Percentiles rank a stretch among this genome's conserved stretches.
These are phyloP conservation scores for Pedionomus torquatus DNA, from an alignment of 2,113 vertebrate species.

Conservation along the genomic window DNA sequence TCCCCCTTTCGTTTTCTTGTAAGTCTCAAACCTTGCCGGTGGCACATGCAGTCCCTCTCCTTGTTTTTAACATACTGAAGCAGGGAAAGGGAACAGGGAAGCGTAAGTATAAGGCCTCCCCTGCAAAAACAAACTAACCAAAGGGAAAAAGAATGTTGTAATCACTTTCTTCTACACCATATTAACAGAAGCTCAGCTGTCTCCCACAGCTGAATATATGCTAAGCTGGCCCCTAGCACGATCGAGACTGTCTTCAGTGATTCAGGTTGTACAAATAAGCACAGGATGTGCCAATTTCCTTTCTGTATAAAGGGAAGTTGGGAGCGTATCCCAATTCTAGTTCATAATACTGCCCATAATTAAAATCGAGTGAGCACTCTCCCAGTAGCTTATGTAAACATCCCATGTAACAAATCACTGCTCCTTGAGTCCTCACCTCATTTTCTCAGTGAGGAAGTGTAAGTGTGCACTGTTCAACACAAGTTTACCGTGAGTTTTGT, in stretches of 20 bases:
- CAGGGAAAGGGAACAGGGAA: not conserved
- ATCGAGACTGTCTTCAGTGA: not conserved
- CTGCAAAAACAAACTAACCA: no score
- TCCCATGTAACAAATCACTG: not conserved
- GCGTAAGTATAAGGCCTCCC: not conserved
- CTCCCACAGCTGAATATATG: not conserved
- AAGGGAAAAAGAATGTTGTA: not conserved
- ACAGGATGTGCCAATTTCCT: not conserved
- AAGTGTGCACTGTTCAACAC: not conserved
- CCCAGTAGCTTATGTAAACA: not conserved
- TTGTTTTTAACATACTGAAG: not conserved
- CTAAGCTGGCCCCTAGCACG: not conserved
- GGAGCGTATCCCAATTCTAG: not conserved
- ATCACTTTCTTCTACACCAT: not conserved
- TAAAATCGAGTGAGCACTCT: not conserved
- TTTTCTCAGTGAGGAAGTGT: not conserved
- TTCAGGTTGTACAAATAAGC: not conserved
- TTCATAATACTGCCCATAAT: not conserved
- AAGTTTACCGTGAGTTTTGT: not conserved
- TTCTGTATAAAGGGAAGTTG: not conserved
- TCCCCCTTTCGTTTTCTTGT: not conserved
- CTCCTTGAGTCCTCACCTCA: not conserved
- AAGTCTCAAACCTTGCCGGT: not conserved
- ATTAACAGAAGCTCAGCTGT: not conserved
- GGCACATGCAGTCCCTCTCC: not conserved